Conservation (phyloP, 2,888 invertebrate species). For the Sinohyriopsis cumingii region DNA sequence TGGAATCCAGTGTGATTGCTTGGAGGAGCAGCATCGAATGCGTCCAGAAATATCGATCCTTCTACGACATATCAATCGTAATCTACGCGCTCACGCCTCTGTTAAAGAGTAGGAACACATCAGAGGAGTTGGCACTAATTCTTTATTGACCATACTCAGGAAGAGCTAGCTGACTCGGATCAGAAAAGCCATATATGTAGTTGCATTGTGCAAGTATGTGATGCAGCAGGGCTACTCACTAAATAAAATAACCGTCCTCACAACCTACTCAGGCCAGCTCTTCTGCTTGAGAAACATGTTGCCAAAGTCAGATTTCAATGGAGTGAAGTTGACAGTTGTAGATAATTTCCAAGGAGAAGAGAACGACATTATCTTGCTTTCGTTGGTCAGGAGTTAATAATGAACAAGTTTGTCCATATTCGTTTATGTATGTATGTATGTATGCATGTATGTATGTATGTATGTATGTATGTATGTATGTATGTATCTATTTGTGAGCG, state of each 20-base stretch:
- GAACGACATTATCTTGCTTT: constrained; percentile 70
- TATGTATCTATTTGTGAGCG: too few relatives aligned
- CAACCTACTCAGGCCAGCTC: constrained; percentile 66
- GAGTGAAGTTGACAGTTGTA: constrained; percentile 58
- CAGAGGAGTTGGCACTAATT: constrained; percentile 54
- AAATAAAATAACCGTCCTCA: constrained; percentile 61
- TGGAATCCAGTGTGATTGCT: constrained; percentile 76
- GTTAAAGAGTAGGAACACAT: constrained; percentile 48
- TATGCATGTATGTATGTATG: too few relatives aligned
- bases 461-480: too few relatives aligned
- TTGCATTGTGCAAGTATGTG: constrained; percentile 57
- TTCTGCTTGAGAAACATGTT: constrained; percentile 48
- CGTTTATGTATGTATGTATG: too few relatives aligned
- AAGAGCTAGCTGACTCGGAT: constrained; percentile 58
- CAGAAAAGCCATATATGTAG: constrained; percentile 53
- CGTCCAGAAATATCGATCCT: constrained; percentile 65
- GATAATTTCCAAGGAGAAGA: constrained; percentile 71
- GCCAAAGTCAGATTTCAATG: constrained; percentile 49
- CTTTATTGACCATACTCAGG: constrained; percentile 57
- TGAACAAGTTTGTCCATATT: too few relatives aligned
- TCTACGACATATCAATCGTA: constrained; percentile 49
- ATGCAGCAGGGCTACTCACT: constrained; percentile 61
- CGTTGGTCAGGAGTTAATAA: constrained; percentile 69
- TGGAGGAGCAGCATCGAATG: constrained; percentile 78
- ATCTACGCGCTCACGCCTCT: constrained; percentile 47